Evolutionary conservation across 2,888 invertebrate genomes (phyloP).

Genomic region (Heliconius charithonia): DNA sequence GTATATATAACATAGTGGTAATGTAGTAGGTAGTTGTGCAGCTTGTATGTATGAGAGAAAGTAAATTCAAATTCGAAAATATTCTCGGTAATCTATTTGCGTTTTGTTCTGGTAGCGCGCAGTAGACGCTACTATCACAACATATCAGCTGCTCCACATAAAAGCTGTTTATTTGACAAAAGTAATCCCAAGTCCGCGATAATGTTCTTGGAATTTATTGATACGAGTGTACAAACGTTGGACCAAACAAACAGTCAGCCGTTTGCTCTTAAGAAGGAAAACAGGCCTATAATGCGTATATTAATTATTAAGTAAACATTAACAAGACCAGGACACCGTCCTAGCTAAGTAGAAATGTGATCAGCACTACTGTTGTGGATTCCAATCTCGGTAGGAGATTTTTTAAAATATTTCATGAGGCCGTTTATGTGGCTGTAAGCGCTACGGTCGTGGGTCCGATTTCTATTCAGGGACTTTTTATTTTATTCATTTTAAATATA

Average conservation of each 20-base stretch:
- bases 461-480: too few species aligned
- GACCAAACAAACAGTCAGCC: neutral
- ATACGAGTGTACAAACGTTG: slow-evolving; percentile 8
- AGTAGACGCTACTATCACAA: neutral
- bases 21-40: neutral
- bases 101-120: neutral
- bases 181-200: slow-evolving; percentile 27
- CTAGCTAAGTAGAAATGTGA: neutral
- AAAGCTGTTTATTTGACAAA: slow-evolving; percentile 24
- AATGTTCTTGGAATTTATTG: slow-evolving; percentile 26
- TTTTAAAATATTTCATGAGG: too few species aligned
- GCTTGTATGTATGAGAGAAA: neutral
- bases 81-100: neutral
- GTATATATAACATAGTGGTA: neutral
- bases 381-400: too few species aligned
- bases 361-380: neutral
- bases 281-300: neutral
- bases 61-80: neutral
- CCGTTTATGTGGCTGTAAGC: too few species aligned
- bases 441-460: too few species aligned
- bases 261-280: neutral
- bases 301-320: neutral
- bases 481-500: too few species aligned
- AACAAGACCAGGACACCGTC: too few species aligned
- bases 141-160: slow-evolving; percentile 21